phyloP scores from a whole-genome alignment of 1,140 invertebrate genomes.

The Eurosta solidaginis region DNA sequence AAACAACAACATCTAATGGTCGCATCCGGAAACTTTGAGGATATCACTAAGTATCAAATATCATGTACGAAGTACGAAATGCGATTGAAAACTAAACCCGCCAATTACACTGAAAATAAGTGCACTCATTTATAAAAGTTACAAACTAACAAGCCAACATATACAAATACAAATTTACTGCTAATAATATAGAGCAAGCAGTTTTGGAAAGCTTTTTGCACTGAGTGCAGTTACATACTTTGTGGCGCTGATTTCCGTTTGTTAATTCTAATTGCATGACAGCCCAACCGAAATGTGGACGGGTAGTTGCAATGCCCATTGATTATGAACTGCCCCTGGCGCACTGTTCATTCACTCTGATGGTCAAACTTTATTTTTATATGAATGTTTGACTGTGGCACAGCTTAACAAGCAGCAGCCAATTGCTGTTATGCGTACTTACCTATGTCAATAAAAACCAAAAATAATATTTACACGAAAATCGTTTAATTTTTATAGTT shows the following conservation, averaged over 20 bases:
- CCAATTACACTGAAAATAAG: slow-evolving; percentile 17
- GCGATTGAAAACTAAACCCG: not conserved
- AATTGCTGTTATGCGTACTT: not conserved
- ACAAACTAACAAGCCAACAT: not conserved
- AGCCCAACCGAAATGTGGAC: not conserved
- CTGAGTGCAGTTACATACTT: slow-evolving; percentile 22
- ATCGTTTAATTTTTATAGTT: not conserved
- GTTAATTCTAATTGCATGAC: not conserved
- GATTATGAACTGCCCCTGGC: not conserved
- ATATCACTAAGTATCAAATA: too few species aligned
- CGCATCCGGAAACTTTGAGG: too few species aligned
- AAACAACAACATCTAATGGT: too few species aligned
- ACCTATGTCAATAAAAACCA: not conserved
- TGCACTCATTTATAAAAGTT: too few species aligned
- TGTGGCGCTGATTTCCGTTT: not conserved
- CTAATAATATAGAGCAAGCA: not conserved
- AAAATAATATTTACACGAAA: not conserved
- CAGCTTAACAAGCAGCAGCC: not conserved
- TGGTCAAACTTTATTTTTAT: not conserved
- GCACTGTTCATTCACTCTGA: not conserved
- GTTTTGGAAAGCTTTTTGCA: not conserved
- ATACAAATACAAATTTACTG: not conserved
- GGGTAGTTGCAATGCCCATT: not conserved
- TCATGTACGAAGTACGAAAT: too few species aligned
- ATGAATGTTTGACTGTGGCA: not conserved